Percentiles rank a stretch among this genome's conserved stretches.
These are phyloP conservation scores for human DNA, from an alignment of 2,113 vertebrate species.

Conservation along the genomic window GRCh38 chr1:37123001-37123500, in stretches of 20 bases:
- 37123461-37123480: background rate
- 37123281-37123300: background rate
- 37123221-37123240: background rate
- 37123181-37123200: background rate
- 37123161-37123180: background rate
- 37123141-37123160: background rate
- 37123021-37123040: background rate
- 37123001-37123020: background rate
- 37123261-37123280: background rate
- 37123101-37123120: background rate
- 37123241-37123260: background rate
- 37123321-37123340: background rate
- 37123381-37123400: background rate
- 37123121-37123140: background rate
- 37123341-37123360: background rate
- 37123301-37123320: background rate
- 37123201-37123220: background rate
- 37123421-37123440: background rate
- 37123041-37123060: background rate
- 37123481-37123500: constrained; percentile 34
- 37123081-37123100: background rate
- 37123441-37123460: background rate
- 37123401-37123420: background rate
- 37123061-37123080: background rate
- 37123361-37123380: background rate